Evolutionary conservation across 2,113 vertebrate species (phyloP), one percentile per base, ranked within the genome.

Genomic region (Rana temporaria): DNA sequence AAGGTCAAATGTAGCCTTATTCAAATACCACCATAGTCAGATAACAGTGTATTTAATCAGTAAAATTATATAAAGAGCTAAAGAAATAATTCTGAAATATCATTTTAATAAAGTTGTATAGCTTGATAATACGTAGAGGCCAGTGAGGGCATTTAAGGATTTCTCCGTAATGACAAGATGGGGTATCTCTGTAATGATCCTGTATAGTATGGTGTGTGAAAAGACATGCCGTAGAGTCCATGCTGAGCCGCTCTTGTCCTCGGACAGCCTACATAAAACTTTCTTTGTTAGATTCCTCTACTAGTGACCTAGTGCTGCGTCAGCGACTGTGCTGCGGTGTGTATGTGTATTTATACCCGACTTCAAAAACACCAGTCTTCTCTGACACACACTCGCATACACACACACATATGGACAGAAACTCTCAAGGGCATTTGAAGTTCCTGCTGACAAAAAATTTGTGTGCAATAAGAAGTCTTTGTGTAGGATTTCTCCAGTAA

Each of bases 381-480:
- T 15, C 65, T 12, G 38, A 62, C 75, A 57, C 63, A 26, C 7
- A 63, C 34, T 55, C 38, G 3, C 48, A 30, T 30, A 57, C 75
- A 56, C 17, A 69, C 17, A 69, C 34, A 65, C 32, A 48, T 53
- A 55, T 5, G 86, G 87, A 87, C 87, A 88, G 87, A 88, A 48
- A 48, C 9, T 91, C 91, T 92, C 93, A 91, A 34, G 56, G 78
- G 90, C 93, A 92, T 88, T 91, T 55, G 9, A 86, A 65, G 18
- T 78, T 86, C 84, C 85, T 87, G 86, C 88, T 85, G 82, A 85
- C 70, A 82, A 74, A 84, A 86, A 19, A 19, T 6, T 86, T 88
- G 17, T 26, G 32, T 70, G 34, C 34, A 67, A 18, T 30, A 12
- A 85, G 42, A 48, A 12, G 42, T 48, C 42, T 48, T 48, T 48